Evolutionary conservation across 2,113 vertebrate species (phyloP).

Genomic region (Desmodus rotundus): DNA sequence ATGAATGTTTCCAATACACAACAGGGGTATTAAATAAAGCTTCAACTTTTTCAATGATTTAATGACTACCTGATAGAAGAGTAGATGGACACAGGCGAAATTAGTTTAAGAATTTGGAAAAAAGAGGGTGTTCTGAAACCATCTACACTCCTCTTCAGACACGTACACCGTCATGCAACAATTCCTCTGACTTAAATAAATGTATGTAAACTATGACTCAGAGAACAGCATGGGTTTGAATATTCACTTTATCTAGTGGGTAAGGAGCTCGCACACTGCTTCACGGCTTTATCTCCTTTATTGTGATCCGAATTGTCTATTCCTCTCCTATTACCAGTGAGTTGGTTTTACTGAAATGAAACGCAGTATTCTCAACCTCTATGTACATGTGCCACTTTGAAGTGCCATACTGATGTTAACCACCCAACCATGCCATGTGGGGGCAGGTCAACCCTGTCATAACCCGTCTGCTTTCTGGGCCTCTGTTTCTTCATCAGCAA

Average conservation of each 20-base stretch:
- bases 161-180: neutral
- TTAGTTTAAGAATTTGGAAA: neutral
- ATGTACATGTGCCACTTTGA: neutral
- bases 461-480: neutral
- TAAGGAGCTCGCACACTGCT: neutral
- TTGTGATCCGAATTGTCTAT: neutral
- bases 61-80: neutral
- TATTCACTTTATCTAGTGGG: neutral
- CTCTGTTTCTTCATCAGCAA: neutral
- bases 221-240: neutral
- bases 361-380: neutral
- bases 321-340: neutral
- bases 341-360: conserved; percentile 6
- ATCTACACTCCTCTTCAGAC: neutral
- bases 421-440: neutral
- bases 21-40: neutral
- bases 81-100: neutral
- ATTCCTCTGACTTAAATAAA: neutral
- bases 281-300: neutral
- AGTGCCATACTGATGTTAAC: neutral
- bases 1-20: neutral
- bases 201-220: neutral
- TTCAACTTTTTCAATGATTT: neutral
- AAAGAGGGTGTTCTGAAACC: neutral
- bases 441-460: neutral